phyloP scores from a whole-genome alignment of 2,113 vertebrate genomes.

The Apodemus sylvaticus region DNA sequence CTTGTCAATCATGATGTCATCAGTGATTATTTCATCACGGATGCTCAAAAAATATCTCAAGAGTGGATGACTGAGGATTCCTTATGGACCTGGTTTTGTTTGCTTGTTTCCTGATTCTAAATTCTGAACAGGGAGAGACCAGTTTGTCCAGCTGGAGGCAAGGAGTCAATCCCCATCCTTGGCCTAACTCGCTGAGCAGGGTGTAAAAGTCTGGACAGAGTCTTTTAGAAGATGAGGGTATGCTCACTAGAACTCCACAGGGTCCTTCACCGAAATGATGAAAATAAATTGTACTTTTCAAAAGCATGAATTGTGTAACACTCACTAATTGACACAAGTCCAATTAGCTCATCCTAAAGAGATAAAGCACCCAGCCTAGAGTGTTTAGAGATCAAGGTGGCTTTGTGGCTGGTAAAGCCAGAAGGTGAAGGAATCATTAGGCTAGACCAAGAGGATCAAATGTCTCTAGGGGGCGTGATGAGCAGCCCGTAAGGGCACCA shows the following conservation, averaged over 20 bases:
- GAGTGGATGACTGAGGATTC: not conserved
- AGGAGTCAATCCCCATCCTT: not conserved
- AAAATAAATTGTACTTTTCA: conserved; percentile 1
- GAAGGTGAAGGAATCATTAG: not conserved
- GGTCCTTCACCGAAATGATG: not conserved
- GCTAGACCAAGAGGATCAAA: not conserved
- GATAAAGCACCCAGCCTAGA: not conserved
- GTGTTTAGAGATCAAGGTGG: not conserved
- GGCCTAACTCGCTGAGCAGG: not conserved
- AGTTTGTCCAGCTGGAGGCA: not conserved
- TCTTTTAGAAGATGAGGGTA: not conserved
- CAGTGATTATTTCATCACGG: not conserved
- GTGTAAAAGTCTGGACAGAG: not conserved
- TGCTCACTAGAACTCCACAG: not conserved
- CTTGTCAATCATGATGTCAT: not conserved
- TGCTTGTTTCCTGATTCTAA: conserved; percentile 16
- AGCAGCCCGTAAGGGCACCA: not conserved
- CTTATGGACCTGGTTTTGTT: conserved; percentile 2
- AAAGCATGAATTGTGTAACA: not conserved
- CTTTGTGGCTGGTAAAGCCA: not conserved
- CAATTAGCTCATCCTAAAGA: not conserved
- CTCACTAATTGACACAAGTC: not conserved
- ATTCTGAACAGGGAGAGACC: conserved; percentile 3
- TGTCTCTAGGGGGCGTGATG: not conserved
- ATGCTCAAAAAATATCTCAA: conserved; percentile 34